Evolutionary conservation across 2,797 vertebrate species (phyloP), one percentile per base, ranked within the genome.

Genomic region (Lerista edwardsae): DNA sequence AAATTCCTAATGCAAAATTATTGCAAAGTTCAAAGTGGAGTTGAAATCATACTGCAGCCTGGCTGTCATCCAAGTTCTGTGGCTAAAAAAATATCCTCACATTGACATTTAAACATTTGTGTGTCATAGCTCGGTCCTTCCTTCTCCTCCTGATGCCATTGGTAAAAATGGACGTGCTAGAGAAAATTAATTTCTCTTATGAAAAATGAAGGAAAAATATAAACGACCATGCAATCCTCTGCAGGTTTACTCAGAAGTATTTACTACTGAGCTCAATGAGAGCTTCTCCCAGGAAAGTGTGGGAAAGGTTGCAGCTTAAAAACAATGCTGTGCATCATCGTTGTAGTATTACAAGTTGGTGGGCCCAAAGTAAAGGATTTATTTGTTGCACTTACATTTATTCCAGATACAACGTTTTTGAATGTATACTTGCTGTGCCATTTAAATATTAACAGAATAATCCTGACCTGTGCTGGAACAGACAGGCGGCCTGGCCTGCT

Each of bases 141-240:
- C 27, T 6, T 0, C 0, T 9, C 6, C 12, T 17, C 55, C 15
- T 85, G 74, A 80, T 25, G 9, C 2, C 9, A 75, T 1, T 17
- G 27, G 7, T 83, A 12, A 1, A 39, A 77, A 68, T 5, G 71
- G 5, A 79, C 80, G 5, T 31, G 14, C 68, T 17, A 64, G 76
- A 75, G 34, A 6, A 69, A 83, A 4, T 41, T 25, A 85, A 87
- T 92, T 87, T 87, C 80, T 76, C 84, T 90, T 11, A 88, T 83
- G 75, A 87, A 72, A 78, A 86, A 36, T 59, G 29, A 82, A 12
- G 9, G 0, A 79, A 34, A 84, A 90, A 77, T 87, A 27, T 23
- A 67, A 47, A 72, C 0, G 0, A 8, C 9, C 21, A 51, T 44
- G 87, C 74, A 82, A 15, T 75, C 9, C 23, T 84, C 59, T 88